Conservation (phyloP, 2,113 vertebrate genomes). For the Trogon surrucura region DNA sequence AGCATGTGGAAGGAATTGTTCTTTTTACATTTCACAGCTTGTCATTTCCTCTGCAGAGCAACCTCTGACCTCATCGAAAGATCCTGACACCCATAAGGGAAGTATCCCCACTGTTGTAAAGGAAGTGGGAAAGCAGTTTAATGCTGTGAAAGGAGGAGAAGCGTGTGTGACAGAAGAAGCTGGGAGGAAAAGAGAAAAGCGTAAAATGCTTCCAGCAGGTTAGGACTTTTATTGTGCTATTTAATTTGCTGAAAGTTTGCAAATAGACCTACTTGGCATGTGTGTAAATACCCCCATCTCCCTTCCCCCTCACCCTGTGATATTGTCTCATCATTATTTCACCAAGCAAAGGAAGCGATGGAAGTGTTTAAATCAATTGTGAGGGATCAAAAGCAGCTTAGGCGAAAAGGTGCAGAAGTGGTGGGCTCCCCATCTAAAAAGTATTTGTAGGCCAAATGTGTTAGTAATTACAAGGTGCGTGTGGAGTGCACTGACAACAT, state of each 20-base stretch:
- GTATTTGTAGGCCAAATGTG: slow-evolving; percentile 35
- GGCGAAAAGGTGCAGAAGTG: slow-evolving; percentile 4
- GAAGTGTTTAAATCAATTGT: slow-evolving; percentile 57
- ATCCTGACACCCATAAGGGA: slow-evolving; percentile 91
- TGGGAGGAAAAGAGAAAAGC: slow-evolving; percentile 76
- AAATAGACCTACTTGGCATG: slow-evolving; percentile 1
- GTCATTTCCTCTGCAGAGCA: slow-evolving; percentile 95
- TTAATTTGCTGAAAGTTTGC: slow-evolving; percentile 18
- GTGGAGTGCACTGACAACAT: slow-evolving; percentile 59
- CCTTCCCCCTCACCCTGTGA: not conserved
- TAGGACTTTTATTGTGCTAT: slow-evolving; percentile 27
- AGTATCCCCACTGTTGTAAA: slow-evolving; percentile 89
- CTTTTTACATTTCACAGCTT: slow-evolving; percentile 99
- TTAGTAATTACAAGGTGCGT: slow-evolving; percentile 75
- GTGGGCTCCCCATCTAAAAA: not conserved
- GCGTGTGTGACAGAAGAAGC: slow-evolving; percentile 72
- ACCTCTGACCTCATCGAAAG: slow-evolving; percentile 93
- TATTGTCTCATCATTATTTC: slow-evolving; percentile 46
- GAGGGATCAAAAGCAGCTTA: slow-evolving; percentile 61
- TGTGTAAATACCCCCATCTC: not conserved
- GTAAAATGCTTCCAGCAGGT: slow-evolving; percentile 87
- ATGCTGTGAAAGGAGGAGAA: slow-evolving; percentile 73
- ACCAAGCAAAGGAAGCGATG: slow-evolving; percentile 35
- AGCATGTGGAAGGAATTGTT: slow-evolving; percentile 99
- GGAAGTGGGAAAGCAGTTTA: slow-evolving; percentile 85